These are phyloP conservation scores for Ispidina picta DNA, from an alignment of 2,797 vertebrate species.

Conservation along the genomic window DNA sequence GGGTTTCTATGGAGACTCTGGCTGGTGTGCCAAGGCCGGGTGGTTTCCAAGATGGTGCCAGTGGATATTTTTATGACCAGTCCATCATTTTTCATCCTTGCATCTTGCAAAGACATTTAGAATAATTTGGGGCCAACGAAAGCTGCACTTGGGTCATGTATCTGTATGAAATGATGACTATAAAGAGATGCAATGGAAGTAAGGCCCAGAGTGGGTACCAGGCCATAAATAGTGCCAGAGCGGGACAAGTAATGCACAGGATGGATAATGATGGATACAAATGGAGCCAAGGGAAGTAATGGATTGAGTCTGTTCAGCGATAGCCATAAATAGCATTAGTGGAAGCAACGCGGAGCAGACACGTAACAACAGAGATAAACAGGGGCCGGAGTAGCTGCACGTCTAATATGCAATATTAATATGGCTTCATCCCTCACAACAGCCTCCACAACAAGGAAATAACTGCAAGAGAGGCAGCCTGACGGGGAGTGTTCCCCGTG, in stretches of 20 bases:
- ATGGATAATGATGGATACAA: slow-evolving; percentile 26
- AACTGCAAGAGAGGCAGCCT: neutral
- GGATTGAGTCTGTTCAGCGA: neutral
- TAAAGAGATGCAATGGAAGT: neutral
- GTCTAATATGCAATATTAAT: neutral
- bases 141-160: neutral
- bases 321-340: slow-evolving; percentile 52
- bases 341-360: neutral
- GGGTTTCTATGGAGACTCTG: neutral
- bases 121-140: neutral
- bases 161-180: neutral
- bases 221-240: slow-evolving; percentile 4
- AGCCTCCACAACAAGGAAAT: neutral
- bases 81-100: neutral
- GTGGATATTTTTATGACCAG: neutral
- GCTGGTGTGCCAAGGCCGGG: neutral
- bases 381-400: neutral
- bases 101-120: neutral
- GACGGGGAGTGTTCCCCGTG: fast-evolving
- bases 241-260: neutral
- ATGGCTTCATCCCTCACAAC: neutral
- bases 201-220: neutral
- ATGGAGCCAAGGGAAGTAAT: neutral
- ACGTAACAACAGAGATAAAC: slow-evolving; percentile 30
- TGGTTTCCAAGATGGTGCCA: neutral